Base-by-base conservation (phyloP, 2,888 invertebrate genomes). In the Lumbricus terrestris region DNA sequence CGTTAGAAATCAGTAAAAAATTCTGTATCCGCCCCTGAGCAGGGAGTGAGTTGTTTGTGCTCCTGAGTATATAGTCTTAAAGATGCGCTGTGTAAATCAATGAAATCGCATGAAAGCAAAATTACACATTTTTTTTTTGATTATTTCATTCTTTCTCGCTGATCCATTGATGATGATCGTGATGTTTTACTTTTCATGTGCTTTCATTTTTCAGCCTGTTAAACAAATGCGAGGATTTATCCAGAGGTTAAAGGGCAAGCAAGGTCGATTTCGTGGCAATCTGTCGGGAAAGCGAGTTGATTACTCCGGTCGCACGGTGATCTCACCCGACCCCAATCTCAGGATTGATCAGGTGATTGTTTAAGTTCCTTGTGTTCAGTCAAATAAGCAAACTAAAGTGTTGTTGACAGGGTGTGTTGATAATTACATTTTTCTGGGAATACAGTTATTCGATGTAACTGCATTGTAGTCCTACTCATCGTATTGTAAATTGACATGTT, bases 241-340 rank as follows among this genome's bases (percentile, higher is more conserved):
- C 33, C 95, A 95, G 92, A 93, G 95, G 88, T 95, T 99, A 88
- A 99, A 99, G 95, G 99, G 99, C 90, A 99, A 99, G 95, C 98
- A 99, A 95, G 99, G 99, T 40, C 96, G 99, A 89, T 99, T 99
- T 95, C 96, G 99, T 89, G 99, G 99, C 18, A 99, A 99, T 96
- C 96, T 99, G 89, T 98, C 98, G 0, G 99, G 99, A 88, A 99
- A 99, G 95, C 96, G 99, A 93, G 99, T 99, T 2, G 99, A 99
- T 95, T 99, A 98, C 95, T 98, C 98, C 90, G 97, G 98, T 90
- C 96, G 99, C 93, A 99, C 99, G 89, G 99, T 99, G 90, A 99
- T 99, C 93, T 99, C 99, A 1, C 99, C 99, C 0, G 99, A 99
- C 96, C 99, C 99, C 2, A 99, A 99, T 95, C 96, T 99, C 91